Evolutionary conservation across 1,140 invertebrate genomes (phyloP), one percentile per base, ranked within the genome.

Genomic region (Meloidogyne floridensis): DNA sequence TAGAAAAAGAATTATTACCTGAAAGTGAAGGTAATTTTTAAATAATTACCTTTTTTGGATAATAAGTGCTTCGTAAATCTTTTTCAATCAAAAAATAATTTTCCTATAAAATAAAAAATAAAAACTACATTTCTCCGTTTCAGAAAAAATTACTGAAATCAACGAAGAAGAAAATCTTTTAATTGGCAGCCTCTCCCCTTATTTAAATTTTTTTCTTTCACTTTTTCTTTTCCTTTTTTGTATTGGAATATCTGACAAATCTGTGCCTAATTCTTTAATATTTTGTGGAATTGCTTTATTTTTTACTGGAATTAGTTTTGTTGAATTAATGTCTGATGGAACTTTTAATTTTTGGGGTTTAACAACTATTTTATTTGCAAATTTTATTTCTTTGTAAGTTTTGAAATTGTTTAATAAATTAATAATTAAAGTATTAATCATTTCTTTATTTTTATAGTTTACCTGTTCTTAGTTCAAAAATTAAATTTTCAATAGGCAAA

Each of bases 181-280:
- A 18, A 47, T 47, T 18, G 8, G 32, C 80, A 81, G 65, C 3
- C 87, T 84, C 80, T 83, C 84, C 47, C 87, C 87, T 8, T 87
- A 88, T 76, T 77, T 84, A 42, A 88, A 87, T 59, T 87, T 87
- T 73, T 76, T 87, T 53, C 56, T 85, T 42, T 65, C 86, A 7
- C 59, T 87, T 32, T 85, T 87, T 75, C 74, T 88, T 20, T 87
- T 87, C 74, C 72, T 87, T 7, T 83, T 87, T 42, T 85, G 84
- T 5, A 70, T 87, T 71, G 85, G 84, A 32, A 74, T 82, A n/a
- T 81, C 84, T 15, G 84, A 80, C 7, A 86, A 85, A 73, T 47
- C 77, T 18, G 54, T 87, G 18, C 87, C 86, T 15, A 88, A 88
- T 75, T 72, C 83, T 18, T 80, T 88, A 15, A 75, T 87, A 42